Evolutionary conservation across 2,888 invertebrate genomes (phyloP), one percentile per base, ranked within the genome.

Genomic region (Gerris lacustris): DNA sequence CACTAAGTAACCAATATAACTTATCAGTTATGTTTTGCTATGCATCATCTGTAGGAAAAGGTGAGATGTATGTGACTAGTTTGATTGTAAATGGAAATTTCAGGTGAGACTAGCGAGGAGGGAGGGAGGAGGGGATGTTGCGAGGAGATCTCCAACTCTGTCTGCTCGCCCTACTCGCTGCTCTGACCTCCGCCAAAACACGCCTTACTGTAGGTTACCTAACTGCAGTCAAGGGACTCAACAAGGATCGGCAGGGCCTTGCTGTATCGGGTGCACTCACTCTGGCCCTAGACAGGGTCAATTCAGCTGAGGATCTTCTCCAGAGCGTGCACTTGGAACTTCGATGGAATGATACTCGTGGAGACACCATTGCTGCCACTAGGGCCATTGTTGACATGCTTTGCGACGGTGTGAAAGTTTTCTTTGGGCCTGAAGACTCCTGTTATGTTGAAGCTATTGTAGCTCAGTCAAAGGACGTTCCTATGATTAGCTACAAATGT

Each of bases 401-500:
- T 80, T 94, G 93, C 80, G 86, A 89, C 71, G 91, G 92, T 69
- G 92, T 94, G 70, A 88, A 90, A 47, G 95, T 92, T 69, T 94
- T 96, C 84, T 94, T 97, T 80, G 97, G 97, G 5, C 96, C 96
- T 4, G 97, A 97, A 82, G 94, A 94, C 72, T 87, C 89, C 69
- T 97, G 97, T 82, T 86, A 89, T 79, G 93, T 94, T n/a, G 96
- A 96, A 81, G 95, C 96, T 70, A 92, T 93, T 77, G 89, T 97
- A 70, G 91, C 96, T 44, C 93, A 96, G 79, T 90, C 96, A 67
- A 87, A 92, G 80, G 95, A 96, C 83, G 87, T 96, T 79, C 96
- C 96, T 72, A 96, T 97, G 93, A 92, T 97, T 81, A 94, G 95
- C 79, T 96, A 96, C 95, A 95, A 92, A 91, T 96, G 96, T 83